phyloP scores from a whole-genome alignment of 2,113 vertebrate species.

The Pandion haliaetus region DNA sequence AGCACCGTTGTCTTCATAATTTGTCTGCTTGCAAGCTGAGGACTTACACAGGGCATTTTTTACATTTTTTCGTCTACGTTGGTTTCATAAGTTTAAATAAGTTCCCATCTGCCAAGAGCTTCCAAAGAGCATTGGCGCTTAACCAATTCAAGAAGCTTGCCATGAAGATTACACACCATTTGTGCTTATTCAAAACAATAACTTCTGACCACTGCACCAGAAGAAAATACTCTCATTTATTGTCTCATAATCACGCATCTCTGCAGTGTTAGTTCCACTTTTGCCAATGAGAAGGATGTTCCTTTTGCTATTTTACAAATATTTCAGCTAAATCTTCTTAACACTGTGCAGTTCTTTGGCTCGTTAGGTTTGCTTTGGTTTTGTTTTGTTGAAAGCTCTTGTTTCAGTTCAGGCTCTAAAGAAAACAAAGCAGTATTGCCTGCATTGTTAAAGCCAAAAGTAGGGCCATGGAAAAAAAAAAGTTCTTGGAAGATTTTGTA shows the following conservation, averaged over 20 bases:
- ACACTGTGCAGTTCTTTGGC: background rate
- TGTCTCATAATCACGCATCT: conserved; percentile 27
- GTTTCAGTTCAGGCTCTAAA: conserved; percentile 38
- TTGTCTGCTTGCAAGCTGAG: conserved; percentile 16
- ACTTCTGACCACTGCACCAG: conserved; percentile 39
- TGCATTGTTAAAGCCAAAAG: conserved; percentile 56
- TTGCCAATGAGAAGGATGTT: background rate
- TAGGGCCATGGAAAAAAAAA: conserved; percentile 34
- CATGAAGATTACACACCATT: conserved; percentile 45
- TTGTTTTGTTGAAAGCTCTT: conserved; percentile 46
- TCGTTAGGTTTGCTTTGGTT: background rate
- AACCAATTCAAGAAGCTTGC: conserved; percentile 36
- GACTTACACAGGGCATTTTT: conserved; percentile 60
- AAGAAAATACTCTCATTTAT: conserved; percentile 54
- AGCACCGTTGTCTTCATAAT: conserved; percentile 17
- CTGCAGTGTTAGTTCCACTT: conserved; percentile 18
- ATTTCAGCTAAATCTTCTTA: background rate
- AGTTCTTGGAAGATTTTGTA: conserved; percentile 45
- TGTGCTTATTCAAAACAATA: conserved; percentile 42
- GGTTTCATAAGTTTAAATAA: conserved; percentile 68
- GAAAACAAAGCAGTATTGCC: conserved; percentile 13
- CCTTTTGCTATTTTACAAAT: conserved; percentile 32
- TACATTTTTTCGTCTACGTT: conserved; percentile 56
- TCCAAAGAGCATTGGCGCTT: conserved; percentile 30
- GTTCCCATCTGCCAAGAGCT: conserved; percentile 57